Evolutionary conservation across 2,797 vertebrate species (phyloP).

Genomic region (Sebastes dallii): DNA sequence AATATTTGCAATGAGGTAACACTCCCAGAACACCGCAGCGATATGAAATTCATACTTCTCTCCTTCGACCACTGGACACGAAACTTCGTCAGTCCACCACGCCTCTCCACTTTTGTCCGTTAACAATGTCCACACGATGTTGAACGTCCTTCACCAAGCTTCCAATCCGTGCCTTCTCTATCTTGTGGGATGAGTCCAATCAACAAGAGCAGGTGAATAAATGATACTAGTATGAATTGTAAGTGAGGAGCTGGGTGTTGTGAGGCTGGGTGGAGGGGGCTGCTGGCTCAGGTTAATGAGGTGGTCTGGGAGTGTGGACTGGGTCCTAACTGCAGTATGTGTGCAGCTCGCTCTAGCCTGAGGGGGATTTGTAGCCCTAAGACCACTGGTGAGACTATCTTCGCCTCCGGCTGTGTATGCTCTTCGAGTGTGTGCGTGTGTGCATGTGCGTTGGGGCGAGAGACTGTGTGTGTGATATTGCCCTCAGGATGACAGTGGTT

Average conservation of each 20-base stretch:
- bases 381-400: conserved; percentile 64
- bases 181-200: conserved; percentile 61
- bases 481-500: conserved; percentile 61
- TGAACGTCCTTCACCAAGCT: conserved; percentile 41
- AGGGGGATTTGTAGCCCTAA: conserved; percentile 71
- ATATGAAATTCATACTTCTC: not conserved
- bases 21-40: not conserved
- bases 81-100: not conserved
- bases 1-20: not conserved
- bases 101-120: not conserved
- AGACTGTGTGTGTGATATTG: conserved; percentile 33
- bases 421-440: conserved; percentile 43
- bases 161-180: conserved; percentile 30
- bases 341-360: conserved; percentile 60
- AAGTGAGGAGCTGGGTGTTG: conserved; percentile 52
- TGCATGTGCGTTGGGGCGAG: not conserved
- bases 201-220: conserved; percentile 74
- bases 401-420: conserved; percentile 71
- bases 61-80: not conserved
- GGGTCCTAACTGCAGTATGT: conserved; percentile 56
- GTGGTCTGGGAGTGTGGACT: conserved; percentile 76
- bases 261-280: conserved; percentile 25
- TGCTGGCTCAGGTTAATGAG: conserved; percentile 82
- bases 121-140: conserved; percentile 40
- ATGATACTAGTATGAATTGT: conserved; percentile 67